Conservation (phyloP, 1,140 invertebrate genomes). For the Holcopasites calliopsidis region DNA sequence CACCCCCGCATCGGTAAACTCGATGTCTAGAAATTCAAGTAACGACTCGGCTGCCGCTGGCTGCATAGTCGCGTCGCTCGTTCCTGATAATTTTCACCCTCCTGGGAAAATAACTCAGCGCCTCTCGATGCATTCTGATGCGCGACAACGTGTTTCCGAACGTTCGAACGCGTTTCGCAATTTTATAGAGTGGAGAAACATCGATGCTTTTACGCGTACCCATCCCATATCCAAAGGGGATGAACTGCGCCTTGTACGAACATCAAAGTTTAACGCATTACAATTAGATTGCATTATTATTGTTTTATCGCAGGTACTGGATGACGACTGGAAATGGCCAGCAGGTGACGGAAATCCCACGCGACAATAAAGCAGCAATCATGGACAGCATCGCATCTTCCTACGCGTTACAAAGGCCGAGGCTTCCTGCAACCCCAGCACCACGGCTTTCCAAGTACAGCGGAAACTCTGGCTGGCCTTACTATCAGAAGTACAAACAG, state of each 20-base stretch:
- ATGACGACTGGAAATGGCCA: constrained; percentile 66
- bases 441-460: constrained; percentile 27
- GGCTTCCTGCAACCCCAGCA: constrained; percentile 67
- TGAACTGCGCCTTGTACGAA: too few relatives aligned
- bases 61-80: background rate
- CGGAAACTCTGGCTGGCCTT: constrained; percentile 56
- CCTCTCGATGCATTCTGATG: background rate
- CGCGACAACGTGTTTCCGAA: background rate
- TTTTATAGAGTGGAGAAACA: too few relatives aligned
- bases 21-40: constrained; percentile 18
- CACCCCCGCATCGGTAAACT: constrained; percentile 6
- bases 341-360: constrained; percentile 57
- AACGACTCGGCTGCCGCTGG: background rate
- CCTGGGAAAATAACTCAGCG: background rate
- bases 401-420: constrained; percentile 80
- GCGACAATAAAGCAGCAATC: constrained; percentile 86
- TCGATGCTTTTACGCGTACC: too few relatives aligned
- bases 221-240: too few relatives aligned
- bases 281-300: too few relatives aligned
- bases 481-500: constrained; percentile 63
- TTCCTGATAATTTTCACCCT: background rate
- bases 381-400: constrained; percentile 86
- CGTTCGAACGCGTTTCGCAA: background rate
- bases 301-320: constrained; percentile 78
- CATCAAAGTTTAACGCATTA: too few relatives aligned